Conservation (phyloP, 2,113 vertebrate species). For the Pachypanchax playfairii region DNA sequence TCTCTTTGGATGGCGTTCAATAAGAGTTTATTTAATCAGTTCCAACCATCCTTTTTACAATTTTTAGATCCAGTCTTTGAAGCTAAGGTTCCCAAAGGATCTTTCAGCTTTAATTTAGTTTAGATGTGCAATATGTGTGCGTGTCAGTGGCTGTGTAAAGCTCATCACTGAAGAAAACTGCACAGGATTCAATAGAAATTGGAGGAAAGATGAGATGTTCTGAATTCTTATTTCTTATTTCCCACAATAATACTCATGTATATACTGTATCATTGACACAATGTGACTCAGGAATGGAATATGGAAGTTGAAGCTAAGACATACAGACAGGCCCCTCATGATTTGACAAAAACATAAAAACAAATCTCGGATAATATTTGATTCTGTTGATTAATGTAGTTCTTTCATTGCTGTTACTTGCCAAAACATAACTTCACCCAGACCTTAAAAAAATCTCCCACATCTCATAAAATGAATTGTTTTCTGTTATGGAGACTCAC, state of each 20-base stretch:
- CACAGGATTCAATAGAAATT: conserved; percentile 45
- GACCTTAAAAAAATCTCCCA: background rate
- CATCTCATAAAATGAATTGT: too few relatives aligned
- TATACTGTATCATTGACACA: too few relatives aligned
- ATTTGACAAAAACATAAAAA: too few relatives aligned
- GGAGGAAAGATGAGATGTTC: conserved; percentile 50
- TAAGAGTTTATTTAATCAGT: conserved; percentile 50
- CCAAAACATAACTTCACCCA: too few relatives aligned
- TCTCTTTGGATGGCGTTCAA: conserved; percentile 22
- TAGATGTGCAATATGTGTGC: conserved; percentile 64
- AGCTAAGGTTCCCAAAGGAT: conserved; percentile 49
- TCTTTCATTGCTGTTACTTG: too few relatives aligned
- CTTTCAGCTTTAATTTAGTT: conserved; percentile 68
- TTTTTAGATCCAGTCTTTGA: conserved; percentile 44
- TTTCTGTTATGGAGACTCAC: background rate
- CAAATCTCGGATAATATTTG: too few relatives aligned
- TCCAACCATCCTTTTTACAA: conserved; percentile 46
- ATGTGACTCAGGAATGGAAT: too few relatives aligned
- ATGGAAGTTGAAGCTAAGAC: too few relatives aligned
- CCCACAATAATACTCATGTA: too few relatives aligned
- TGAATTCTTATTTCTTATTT: conserved; percentile 48
- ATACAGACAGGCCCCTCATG: too few relatives aligned
- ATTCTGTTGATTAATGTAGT: too few relatives aligned
- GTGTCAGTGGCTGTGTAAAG: conserved; percentile 42
- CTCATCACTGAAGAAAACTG: conserved; percentile 25